Percentiles rank a stretch among this genome's conserved stretches.
Evolutionary conservation across 2,113 vertebrate genomes (phyloP).

Genomic region (Tretioscincus oriximinensis): DNA sequence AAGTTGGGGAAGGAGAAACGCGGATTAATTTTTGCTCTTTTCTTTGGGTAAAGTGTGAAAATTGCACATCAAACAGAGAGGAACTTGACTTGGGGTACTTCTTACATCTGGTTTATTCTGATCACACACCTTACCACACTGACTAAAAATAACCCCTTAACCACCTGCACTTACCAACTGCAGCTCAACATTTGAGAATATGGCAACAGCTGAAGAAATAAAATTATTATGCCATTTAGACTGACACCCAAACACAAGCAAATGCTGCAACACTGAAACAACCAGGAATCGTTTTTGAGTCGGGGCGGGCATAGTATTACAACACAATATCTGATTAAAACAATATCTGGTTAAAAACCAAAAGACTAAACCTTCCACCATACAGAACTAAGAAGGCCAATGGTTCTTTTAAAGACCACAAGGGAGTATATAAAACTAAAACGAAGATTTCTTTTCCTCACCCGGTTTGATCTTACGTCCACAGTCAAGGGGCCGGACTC

Average conservation of each 20-base stretch:
- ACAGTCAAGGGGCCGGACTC: constrained; percentile 73
- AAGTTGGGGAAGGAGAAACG: background rate
- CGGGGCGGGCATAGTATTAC: background rate
- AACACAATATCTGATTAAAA: background rate
- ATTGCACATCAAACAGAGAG: background rate
- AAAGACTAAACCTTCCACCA: background rate
- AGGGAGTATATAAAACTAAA: background rate
- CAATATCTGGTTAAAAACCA: background rate
- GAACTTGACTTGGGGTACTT: background rate
- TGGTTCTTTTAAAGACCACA: background rate
- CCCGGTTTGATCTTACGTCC: constrained; percentile 83
- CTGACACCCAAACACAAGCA: background rate
- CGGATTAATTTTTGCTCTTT: background rate
- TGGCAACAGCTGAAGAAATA: background rate
- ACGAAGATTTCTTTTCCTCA: constrained; percentile 69
- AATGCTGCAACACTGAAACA: background rate
- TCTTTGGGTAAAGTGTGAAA: background rate
- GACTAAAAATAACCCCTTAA: background rate
- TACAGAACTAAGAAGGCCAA: background rate
- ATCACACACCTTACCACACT: background rate
- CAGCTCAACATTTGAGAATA: background rate
- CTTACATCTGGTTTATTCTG: background rate
- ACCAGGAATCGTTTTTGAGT: background rate
- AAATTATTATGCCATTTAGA: background rate
- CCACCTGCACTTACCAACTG: background rate